Evolutionary conservation across 2,888 invertebrate genomes (phyloP), one percentile per base, ranked within the genome.

Genomic region (Hypomecis punctinalis): DNA sequence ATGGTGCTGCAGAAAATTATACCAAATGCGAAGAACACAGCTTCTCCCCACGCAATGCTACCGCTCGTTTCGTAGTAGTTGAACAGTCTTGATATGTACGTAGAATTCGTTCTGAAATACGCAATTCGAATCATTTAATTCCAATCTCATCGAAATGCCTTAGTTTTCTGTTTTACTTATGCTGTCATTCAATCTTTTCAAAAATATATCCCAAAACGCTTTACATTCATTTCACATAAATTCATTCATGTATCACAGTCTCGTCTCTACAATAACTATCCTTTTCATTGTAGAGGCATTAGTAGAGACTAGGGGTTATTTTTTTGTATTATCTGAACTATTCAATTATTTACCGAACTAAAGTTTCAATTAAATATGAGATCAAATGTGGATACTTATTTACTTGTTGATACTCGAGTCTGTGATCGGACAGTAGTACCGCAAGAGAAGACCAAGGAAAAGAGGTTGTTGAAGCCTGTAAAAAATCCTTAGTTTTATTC

Each of bases 21-120:
- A 6, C 95, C 94, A 9, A 93, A 91, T 0, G 96, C 95, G 81
- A 95, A 96, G 67, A 95, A 88, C 73, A 96, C 95, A 0, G 96
- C 96, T 61, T 95, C 94, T 6, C 94, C 83, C 84, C 93, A 91
- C 0, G 92, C 86, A 13, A 94, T 84, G 0, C 82, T 90, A 69
- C 93, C 93, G 8, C 89, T 90, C 48, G 76, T 74, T n/a, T 88
- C 82, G 78, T 96, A 95, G 74, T 95, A 96, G 0, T 93, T 86
- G 45, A 96, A 94, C 45, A 96, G 79, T 40, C 94, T 93, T 42
- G 94, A 93, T 7, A 96, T 78, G 67, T 95, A 95, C 13, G 95
- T 89, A 1, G 94, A 94, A 40, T 65, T 62, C n/a, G 56, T 42
- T 9, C 73, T 73, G 63, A 1, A 61, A 61, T 10, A 48, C 7